phyloP scores from a whole-genome alignment of 2,113 vertebrate species.

The Thunnus thynnus region DNA sequence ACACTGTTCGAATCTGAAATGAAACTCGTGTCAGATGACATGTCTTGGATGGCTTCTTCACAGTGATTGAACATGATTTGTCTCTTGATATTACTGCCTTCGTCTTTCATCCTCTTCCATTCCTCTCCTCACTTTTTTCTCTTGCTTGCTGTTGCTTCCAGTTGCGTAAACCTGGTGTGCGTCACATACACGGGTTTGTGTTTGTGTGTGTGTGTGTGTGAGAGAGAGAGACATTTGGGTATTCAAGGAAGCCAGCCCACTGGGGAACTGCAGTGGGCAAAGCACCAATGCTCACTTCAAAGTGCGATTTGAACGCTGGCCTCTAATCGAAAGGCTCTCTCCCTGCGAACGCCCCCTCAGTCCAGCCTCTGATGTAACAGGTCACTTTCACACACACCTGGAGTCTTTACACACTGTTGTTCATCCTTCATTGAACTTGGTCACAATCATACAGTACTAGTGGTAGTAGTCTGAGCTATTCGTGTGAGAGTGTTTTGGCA shows the following conservation, averaged over 20 bases:
- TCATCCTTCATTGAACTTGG: constrained; percentile 43
- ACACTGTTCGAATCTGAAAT: not conserved
- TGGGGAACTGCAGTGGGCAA: constrained; percentile 39
- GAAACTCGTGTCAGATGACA: constrained; percentile 6
- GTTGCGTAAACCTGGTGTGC: not conserved
- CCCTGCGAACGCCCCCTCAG: constrained; percentile 51
- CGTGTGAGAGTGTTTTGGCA: constrained; percentile 1
- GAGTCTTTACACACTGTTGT: constrained; percentile 48
- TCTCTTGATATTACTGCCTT: constrained; percentile 17
- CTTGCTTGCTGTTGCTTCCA: not conserved
- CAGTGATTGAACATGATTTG: constrained; percentile 20
- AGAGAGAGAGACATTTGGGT: constrained; percentile 16
- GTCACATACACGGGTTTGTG: not conserved
- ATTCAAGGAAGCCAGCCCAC: constrained; percentile 29
- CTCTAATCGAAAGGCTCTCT: constrained; percentile 51
- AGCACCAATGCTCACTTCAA: constrained; percentile 52
- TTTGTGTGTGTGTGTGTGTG: not conserved
- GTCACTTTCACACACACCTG: constrained; percentile 69
- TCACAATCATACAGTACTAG: constrained; percentile 8
- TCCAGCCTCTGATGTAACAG: constrained; percentile 53
- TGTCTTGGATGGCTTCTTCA: constrained; percentile 17
- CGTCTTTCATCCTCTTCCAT: constrained; percentile 21
- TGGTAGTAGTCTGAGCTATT: constrained; percentile 35
- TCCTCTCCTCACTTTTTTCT: not conserved
- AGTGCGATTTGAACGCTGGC: constrained; percentile 47